Percentiles rank a stretch among this genome's conserved stretches.
Conservation (phyloP, 2,797 vertebrate species). For the Tapirus indicus region DNA sequence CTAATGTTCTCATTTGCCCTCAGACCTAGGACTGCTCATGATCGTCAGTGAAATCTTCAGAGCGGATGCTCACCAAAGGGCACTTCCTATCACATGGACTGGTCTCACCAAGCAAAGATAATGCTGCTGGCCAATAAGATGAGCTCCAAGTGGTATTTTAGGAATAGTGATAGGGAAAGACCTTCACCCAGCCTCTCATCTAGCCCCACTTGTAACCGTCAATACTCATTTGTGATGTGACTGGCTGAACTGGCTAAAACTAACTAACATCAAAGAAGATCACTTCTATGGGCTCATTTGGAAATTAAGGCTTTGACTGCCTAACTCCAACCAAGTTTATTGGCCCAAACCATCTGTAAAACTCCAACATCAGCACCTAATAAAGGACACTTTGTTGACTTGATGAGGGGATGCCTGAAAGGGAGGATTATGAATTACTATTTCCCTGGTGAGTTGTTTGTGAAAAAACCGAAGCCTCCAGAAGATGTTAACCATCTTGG, state of each 20-base stretch:
- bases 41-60: conserved; percentile 18
- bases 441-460: conserved; percentile 18
- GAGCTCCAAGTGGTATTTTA: neutral
- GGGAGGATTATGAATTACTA: conserved; percentile 45
- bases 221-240: conserved; percentile 2
- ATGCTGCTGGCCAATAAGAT: neutral
- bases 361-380: conserved; percentile 36
- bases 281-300: neutral
- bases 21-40: neutral
- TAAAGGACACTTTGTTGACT: conserved; percentile 6
- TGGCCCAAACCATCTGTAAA: conserved; percentile 16
- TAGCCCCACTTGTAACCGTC: neutral
- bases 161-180: neutral
- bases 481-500: conserved; percentile 18
- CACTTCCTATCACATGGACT: neutral
- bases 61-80: neutral
- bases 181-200: neutral
- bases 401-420: neutral
- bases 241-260: neutral
- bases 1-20: neutral
- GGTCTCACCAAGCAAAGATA: conserved; percentile 11
- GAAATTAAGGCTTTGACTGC: conserved; percentile 45
- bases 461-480: neutral
- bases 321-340: conserved; percentile 14
- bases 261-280: conserved; percentile 21